These are phyloP conservation scores for Chrysolina americana DNA, from an alignment of 2,888 invertebrate species.

Conservation along the genomic window DNA sequence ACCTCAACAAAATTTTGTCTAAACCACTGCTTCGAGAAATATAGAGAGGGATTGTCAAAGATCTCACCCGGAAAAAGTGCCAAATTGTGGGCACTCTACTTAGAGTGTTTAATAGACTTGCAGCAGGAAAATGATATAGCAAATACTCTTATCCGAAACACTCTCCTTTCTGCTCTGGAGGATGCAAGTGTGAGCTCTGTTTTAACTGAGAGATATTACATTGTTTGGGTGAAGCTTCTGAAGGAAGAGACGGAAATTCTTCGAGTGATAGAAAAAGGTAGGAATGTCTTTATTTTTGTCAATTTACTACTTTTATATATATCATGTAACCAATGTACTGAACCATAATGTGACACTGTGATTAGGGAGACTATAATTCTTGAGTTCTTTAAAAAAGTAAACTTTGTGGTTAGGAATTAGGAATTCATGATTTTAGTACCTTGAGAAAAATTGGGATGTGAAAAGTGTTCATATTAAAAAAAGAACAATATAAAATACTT, in stretches of 20 bases:
- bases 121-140: conserved; percentile 39
- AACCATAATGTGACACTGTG: too few species aligned
- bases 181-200: conserved; percentile 46
- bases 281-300: not conserved
- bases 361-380: too few species aligned
- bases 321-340: not conserved
- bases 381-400: too few species aligned
- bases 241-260: conserved; percentile 53
- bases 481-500: too few species aligned
- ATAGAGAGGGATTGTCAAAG: conserved; percentile 57
- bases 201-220: conserved; percentile 61
- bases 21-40: conserved; percentile 58
- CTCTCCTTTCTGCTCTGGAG: conserved; percentile 64
- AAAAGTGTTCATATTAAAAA: too few species aligned
- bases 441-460: too few species aligned
- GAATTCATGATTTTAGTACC: too few species aligned
- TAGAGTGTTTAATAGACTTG: conserved; percentile 72
- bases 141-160: conserved; percentile 67
- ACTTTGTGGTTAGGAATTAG: too few species aligned
- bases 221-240: conserved; percentile 61
- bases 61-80: conserved; percentile 50
- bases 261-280: conserved; percentile 55
- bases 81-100: conserved; percentile 65
- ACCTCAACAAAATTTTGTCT: conserved; percentile 43
- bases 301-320: not conserved